Percentiles rank a stretch among this genome's conserved stretches.
phyloP scores from a whole-genome alignment of 2,888 invertebrate species.

The Subacronicta megacephala region DNA sequence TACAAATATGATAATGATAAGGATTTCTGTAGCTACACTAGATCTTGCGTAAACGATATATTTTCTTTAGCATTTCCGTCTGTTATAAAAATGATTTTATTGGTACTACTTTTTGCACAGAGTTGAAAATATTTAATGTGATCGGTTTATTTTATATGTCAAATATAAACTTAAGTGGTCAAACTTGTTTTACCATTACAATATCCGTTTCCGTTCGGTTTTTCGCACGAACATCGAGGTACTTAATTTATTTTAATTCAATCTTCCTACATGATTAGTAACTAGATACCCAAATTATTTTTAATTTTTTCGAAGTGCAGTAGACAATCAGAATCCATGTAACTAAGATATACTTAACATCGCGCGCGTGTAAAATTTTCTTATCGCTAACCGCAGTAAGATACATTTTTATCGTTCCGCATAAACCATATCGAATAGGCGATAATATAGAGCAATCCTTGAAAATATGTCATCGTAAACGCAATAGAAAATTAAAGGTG shows the following conservation, averaged over 20 bases:
- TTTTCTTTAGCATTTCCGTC: constrained; percentile 16
- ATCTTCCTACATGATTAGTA: no score
- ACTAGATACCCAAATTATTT: no score
- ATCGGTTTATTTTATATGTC: not conserved
- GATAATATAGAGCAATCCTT: constrained; percentile 24
- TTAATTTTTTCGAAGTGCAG: no score
- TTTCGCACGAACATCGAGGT: no score
- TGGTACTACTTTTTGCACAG: not conserved
- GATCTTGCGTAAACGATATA: constrained; percentile 13
- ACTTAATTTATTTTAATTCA: no score
- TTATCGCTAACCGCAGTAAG: constrained; percentile 38
- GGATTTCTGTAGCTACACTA: constrained; percentile 54
- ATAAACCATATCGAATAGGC: constrained; percentile 34
- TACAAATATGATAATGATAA: constrained; percentile 82
- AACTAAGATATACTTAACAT: not conserved
- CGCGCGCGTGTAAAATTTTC: constrained; percentile 18
- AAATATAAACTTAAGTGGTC: not conserved
- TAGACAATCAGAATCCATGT: not conserved
- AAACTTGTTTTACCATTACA: not conserved
- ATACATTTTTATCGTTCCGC: constrained; percentile 44
- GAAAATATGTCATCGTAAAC: constrained; percentile 10
- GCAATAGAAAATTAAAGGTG: constrained; percentile 1
- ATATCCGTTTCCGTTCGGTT: no score
- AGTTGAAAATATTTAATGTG: not conserved
- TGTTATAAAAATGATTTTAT: not conserved